Evolutionary conservation across 2,888 invertebrate genomes (phyloP).

Genomic region (Vanessa cardui): DNA sequence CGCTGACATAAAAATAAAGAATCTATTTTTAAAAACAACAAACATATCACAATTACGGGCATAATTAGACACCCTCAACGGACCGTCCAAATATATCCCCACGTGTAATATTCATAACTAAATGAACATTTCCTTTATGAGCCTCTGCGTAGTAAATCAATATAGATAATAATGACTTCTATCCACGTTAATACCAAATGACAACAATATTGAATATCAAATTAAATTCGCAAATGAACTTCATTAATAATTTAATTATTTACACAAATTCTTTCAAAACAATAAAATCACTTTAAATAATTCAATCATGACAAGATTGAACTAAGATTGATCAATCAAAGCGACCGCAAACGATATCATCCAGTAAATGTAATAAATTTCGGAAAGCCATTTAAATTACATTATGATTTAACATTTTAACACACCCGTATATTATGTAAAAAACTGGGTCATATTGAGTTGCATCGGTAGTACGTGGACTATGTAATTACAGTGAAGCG

Average conservation of each 20-base stretch:
- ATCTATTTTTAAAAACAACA: too few relatives aligned
- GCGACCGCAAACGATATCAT: neutral
- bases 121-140: neutral
- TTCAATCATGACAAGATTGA: neutral
- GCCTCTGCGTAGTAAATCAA: constrained; percentile 1
- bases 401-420: constrained; percentile 53
- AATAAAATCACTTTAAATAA: neutral
- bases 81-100: neutral
- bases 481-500: constrained; percentile 64
- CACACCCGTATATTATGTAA: constrained; percentile 47
- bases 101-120: neutral
- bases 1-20: too few relatives aligned
- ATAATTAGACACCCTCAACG: neutral
- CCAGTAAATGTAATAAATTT: constrained; percentile 13
- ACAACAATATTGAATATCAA: neutral
- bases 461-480: constrained; percentile 53
- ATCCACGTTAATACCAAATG: neutral
- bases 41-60: neutral
- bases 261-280: neutral
- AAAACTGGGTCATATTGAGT: constrained; percentile 65
- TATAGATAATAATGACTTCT: constrained; percentile 1
- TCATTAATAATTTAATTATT: neutral
- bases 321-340: constrained; percentile 1
- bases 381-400: constrained; percentile 43
- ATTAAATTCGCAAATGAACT: neutral